These are phyloP conservation scores for Portevinia maculata DNA, from an alignment of 2,888 invertebrate genomes.

Conservation along the genomic window DNA sequence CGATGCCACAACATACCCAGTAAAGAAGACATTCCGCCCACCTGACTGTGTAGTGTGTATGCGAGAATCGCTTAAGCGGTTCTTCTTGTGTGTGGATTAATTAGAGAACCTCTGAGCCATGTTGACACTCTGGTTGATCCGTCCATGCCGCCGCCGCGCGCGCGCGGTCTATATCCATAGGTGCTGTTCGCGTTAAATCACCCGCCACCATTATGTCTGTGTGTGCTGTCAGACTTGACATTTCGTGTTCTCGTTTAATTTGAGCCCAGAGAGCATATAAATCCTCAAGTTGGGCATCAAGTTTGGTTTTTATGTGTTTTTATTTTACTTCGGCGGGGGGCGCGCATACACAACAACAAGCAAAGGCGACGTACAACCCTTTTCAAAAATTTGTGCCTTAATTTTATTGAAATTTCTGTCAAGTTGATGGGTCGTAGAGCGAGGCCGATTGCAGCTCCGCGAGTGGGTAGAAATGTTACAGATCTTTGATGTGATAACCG, in stretches of 20 bases:
- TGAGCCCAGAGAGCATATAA: constrained; percentile 51
- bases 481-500: constrained; percentile 57
- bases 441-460: constrained; percentile 19
- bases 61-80: constrained; percentile 56
- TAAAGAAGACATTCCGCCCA: constrained; percentile 66
- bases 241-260: constrained; percentile 68
- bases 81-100: constrained; percentile 61
- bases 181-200: constrained; percentile 54
- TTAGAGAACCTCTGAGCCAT: constrained; percentile 61
- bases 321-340: not conserved
- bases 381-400: constrained; percentile 35
- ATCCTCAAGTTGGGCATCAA: constrained; percentile 52
- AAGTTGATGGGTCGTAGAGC: constrained; percentile 48
- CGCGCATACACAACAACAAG: constrained; percentile 12
- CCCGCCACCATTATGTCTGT: constrained; percentile 37
- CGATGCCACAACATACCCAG: not conserved
- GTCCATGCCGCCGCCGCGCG: constrained; percentile 23
- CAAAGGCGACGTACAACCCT: constrained; percentile 46
- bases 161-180: constrained; percentile 12
- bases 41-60: constrained; percentile 41
- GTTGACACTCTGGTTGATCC: constrained; percentile 65
- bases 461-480: constrained; percentile 69
- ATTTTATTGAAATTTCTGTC: constrained; percentile 69
- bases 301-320: constrained; percentile 29
- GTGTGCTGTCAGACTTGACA: constrained; percentile 64